Evolutionary conservation across 2,113 vertebrate species (phyloP).

Genomic region (Ariopsis seemanni): DNA sequence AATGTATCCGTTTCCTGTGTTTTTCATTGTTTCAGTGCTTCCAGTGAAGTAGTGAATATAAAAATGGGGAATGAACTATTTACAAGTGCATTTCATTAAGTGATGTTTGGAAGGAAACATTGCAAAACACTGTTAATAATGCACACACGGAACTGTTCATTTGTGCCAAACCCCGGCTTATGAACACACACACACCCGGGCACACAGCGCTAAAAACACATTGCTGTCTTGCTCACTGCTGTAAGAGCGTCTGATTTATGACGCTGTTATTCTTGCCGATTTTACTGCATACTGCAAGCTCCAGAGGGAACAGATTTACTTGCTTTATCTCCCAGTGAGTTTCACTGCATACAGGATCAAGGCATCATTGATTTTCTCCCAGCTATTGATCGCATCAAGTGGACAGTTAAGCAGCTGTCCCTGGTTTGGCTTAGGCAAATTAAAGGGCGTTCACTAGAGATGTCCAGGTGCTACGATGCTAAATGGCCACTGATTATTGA

Average conservation of each 20-base stretch:
- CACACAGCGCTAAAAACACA: neutral
- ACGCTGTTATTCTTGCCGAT: conserved; percentile 40
- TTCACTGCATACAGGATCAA: conserved; percentile 42
- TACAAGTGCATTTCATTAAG: neutral
- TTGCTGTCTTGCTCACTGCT: neutral
- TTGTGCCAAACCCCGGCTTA: neutral
- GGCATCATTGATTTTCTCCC: conserved; percentile 68
- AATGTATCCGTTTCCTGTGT: neutral
- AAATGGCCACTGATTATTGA: neutral
- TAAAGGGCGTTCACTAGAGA: conserved; percentile 44
- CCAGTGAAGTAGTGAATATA: neutral
- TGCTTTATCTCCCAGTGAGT: conserved; percentile 44
- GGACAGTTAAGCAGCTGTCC: conserved; percentile 65
- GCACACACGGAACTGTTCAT: neutral
- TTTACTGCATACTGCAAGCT: conserved; percentile 39
- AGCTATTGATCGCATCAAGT: conserved; percentile 69
- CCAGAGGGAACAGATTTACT: conserved; percentile 42
- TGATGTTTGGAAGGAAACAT: neutral
- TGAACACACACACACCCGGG: neutral
- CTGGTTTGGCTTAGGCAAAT: conserved; percentile 60
- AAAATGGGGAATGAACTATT: neutral
- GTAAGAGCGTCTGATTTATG: conserved; percentile 27
- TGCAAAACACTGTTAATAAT: conserved; percentile 14
- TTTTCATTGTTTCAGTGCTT: neutral
- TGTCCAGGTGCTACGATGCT: conserved; percentile 42